Base-by-base conservation (phyloP, 2,888 invertebrate species). In the Carterocephalus palaemon region DNA sequence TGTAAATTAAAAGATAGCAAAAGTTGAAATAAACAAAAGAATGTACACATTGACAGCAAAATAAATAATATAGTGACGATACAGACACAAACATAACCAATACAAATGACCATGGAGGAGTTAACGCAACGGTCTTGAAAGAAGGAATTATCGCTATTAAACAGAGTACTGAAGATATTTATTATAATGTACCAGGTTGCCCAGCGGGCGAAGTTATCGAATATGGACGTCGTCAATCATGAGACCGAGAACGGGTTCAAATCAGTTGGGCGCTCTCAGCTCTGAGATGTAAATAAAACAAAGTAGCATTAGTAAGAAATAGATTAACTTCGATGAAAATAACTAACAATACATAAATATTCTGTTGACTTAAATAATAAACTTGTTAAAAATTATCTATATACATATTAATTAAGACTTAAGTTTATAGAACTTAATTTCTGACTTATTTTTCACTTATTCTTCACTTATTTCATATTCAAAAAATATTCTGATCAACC, bases 121-220 rank as follows among this genome's bases (percentile, higher is more conserved):
- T 58, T 62, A 66, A 67, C 59, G 61, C 64, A 60, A 67, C 62
- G 57, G 62, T 62, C 56, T 64, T 59, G 59, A 70, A 70, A 70
- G 68, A 45, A 45, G 43, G 68, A 75, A 78, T 83, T 80, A 83
- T 79, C 78, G 69, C 75, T 65, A 75, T 79, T 74, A 75, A 66
- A 59, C 59, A 54, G 54, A 57, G 54, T 57, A 61, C 56, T 49
- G 54, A 52, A 51, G 61, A 63, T 70, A 70, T 71, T 71, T 74
- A 75, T 77, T 73, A 66, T 70, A 70, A 66, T 62, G 63, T 64
- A 62, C 54, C 55, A 52, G 54, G 47, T 50, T 33, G 61, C 75
- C 51, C 73, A 71, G 72, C 76, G 64, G 70, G 75, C 55, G 56
- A 55, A 63, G 53, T 60, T 62, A 67, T 63, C 58, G 51, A 52